These are phyloP conservation scores for Mixornis gularis DNA, from an alignment of 2,113 vertebrate species.

Conservation along the genomic window DNA sequence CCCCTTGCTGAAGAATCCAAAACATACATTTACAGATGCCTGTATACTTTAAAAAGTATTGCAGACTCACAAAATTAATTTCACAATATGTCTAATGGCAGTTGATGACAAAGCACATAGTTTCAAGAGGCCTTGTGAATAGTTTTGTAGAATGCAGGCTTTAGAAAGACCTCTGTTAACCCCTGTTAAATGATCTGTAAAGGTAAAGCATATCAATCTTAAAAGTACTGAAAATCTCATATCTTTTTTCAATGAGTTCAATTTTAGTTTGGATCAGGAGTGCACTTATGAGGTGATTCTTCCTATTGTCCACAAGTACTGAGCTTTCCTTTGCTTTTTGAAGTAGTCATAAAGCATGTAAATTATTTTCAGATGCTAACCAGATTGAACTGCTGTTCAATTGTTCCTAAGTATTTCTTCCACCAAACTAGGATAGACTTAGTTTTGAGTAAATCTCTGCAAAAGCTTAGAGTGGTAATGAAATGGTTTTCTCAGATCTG, in stretches of 20 bases:
- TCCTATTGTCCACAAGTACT: fast-evolving
- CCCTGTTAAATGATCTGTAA: background rate
- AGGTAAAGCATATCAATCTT: background rate
- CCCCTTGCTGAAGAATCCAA: background rate
- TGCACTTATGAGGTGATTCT: background rate
- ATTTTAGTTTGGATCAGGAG: background rate
- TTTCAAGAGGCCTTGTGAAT: background rate
- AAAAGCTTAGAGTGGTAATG: background rate
- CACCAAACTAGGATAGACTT: background rate
- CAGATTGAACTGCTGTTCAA: background rate
- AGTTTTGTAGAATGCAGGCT: background rate
- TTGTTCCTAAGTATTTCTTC: background rate
- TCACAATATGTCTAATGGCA: background rate
- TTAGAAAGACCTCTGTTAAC: background rate
- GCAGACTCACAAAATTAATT: background rate
- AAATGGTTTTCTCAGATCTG: background rate
- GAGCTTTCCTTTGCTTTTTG: background rate
- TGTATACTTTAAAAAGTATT: background rate
- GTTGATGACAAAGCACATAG: background rate
- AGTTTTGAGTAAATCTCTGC: background rate
- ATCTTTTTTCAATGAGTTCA: background rate
- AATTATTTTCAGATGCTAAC: background rate
- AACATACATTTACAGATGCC: background rate
- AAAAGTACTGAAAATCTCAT: background rate
- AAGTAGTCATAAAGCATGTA: background rate